Base-by-base conservation (phyloP, 2,888 invertebrate genomes). In the Macroteleia sp. region DNA sequence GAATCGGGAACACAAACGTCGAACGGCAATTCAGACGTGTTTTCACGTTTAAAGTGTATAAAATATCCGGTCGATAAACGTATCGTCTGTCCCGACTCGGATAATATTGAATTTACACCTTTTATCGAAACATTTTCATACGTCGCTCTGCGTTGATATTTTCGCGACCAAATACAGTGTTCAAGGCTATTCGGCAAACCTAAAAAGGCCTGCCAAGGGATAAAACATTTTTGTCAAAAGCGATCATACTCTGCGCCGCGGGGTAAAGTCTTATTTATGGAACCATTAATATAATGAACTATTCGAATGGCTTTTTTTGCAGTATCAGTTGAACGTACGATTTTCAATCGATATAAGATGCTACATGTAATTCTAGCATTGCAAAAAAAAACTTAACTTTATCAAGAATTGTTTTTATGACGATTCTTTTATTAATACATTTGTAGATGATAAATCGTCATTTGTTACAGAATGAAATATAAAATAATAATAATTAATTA, bases 101-200 rank as follows among this genome's bases (percentile, higher is more conserved):
- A 41, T 62, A 39, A 69, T 62, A 69, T 69, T 59, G 56, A 56
- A 69, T 76, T 76, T 69, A 62, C 69, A 46, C 70, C 69, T 76
- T 76, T 76, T 76, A 76, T 76, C 76, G 76, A 36, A 61, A 62
- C 56, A 62, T 62, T 69, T 62, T 61, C 69, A 62, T 59, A 59
- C 66, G 66, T 64, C 73, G 71, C 54, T 71, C 39, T 39, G 57
- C 64, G 48, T 52, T 54, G 62, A 61, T 56, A 62, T 54, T 67
- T 67, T 71, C 36, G 54, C 48, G 59, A 50, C 52, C 76, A 62
- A 69, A 59, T 30, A 36, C 34, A 59, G 39, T 32, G 62, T 62
- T 62, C 56, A 62, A 61, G 67, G 69, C 67, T 74, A 57, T 69
- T 56, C 75, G 69, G 30, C 48, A 30, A 30, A 69, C 75, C 69